phyloP scores from a whole-genome alignment of 2,113 vertebrate genomes.

The Macquaria ambigua region DNA sequence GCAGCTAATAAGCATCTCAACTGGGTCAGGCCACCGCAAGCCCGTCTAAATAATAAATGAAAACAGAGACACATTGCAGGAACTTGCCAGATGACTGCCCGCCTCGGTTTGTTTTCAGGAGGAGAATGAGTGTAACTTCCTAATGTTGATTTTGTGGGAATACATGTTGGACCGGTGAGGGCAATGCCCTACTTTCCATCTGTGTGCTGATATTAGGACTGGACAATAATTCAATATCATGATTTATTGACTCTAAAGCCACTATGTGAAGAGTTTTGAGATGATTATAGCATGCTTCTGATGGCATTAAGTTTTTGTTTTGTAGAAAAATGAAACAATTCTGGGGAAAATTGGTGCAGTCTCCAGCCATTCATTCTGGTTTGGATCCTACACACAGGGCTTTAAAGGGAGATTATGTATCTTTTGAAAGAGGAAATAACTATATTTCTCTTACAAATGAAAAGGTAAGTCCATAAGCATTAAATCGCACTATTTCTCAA shows the following conservation, averaged over 20 bases:
- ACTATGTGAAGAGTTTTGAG: background rate
- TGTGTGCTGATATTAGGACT: slow-evolving; percentile 28
- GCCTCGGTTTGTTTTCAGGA: slow-evolving; percentile 56
- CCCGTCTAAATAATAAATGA: slow-evolving; percentile 70
- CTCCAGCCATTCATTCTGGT: slow-evolving; percentile 30
- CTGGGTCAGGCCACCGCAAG: slow-evolving; percentile 73
- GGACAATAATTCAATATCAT: slow-evolving; percentile 23
- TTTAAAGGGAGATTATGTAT: background rate
- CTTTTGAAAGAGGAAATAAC: background rate
- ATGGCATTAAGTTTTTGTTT: slow-evolving; percentile 26
- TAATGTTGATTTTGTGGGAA: slow-evolving; percentile 65
- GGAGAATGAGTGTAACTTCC: slow-evolving; percentile 47
- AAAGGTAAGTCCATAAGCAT: background rate
- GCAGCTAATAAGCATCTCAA: slow-evolving; percentile 66
- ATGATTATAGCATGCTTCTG: slow-evolving; percentile 21
- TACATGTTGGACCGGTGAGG: slow-evolving; percentile 25
- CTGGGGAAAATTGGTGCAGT: slow-evolving; percentile 3
- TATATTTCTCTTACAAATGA: background rate
- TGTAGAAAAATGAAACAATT: slow-evolving; percentile 15
- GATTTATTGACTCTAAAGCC: slow-evolving; percentile 37
- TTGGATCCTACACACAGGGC: slow-evolving; percentile 24
- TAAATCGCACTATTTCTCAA: background rate
- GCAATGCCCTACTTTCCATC: slow-evolving; percentile 46
- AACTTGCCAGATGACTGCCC: slow-evolving; percentile 49
- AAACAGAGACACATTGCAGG: slow-evolving; percentile 66